A percentile compares a stretch with the other conserved stretches of the same genome.
These are phyloP conservation scores for Pangasius macronema DNA, from an alignment of 2,797 vertebrate genomes.

Conservation along the genomic window DNA sequence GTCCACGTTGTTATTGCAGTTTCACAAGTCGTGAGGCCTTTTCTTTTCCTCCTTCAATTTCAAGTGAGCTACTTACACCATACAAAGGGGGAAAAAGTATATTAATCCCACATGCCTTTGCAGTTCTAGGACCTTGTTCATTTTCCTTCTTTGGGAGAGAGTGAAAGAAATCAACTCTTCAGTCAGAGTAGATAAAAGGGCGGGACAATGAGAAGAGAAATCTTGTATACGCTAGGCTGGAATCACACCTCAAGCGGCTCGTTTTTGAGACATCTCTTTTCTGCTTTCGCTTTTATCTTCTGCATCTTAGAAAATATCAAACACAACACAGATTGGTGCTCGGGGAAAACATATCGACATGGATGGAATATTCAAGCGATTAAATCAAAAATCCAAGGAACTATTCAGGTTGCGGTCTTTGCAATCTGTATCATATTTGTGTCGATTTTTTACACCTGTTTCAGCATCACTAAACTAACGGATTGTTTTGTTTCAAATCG, in stretches of 20 bases:
- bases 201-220: conserved; percentile 47
- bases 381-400: not conserved
- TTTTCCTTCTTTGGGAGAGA: conserved; percentile 21
- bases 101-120: conserved; percentile 2
- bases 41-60: not conserved
- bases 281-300: conserved; percentile 19
- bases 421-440: not conserved
- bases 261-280: not conserved
- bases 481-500: not conserved
- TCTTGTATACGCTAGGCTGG: conserved; percentile 36
- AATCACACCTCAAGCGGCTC: conserved; percentile 48
- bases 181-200: conserved; percentile 65
- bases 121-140: conserved; percentile 1
- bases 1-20: not conserved
- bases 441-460: not conserved
- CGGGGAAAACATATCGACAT: not conserved
- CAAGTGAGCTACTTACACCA: conserved; percentile 15
- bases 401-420: no score
- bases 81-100: conserved; percentile 17
- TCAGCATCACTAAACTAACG: not conserved
- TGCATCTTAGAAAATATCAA: not conserved
- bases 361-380: not conserved
- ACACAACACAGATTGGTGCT: conserved; percentile 22
- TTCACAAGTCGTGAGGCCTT: not conserved
- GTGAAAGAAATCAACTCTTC: conserved; percentile 42